Conservation (phyloP, 2,888 invertebrate genomes). For the Chirona hameri region DNA sequence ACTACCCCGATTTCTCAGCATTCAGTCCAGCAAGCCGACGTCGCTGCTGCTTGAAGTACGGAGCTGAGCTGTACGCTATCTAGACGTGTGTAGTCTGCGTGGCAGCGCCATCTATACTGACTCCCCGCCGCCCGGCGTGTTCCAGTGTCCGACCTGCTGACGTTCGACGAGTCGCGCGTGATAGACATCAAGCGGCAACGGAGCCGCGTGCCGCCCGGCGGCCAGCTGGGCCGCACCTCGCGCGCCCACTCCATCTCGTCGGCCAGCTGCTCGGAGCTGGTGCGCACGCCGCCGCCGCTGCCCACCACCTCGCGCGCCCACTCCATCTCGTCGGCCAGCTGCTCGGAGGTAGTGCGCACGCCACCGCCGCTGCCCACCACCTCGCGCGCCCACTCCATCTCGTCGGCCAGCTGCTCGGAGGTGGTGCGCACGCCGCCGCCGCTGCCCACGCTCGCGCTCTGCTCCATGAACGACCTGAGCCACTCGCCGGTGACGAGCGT, state of each 20-base stretch:
- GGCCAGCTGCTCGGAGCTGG: not conserved
- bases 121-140: not conserved
- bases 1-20: no score
- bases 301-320: not conserved
- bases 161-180: constrained; percentile 8
- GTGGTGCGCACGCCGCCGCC: not conserved
- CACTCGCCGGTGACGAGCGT: not conserved
- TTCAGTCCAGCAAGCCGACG: no score
- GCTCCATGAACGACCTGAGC: constrained; percentile 12
- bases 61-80: no score
- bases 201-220: not conserved
- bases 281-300: not conserved
- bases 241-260: constrained; percentile 8
- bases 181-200: constrained; percentile 10
- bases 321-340: not conserved
- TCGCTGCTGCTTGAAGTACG: no score
- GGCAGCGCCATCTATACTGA: not conserved
- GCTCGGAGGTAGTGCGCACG: not conserved
- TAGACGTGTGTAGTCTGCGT: no score
- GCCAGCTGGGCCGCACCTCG: not conserved
- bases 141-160: not conserved
- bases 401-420: not conserved
- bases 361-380: not conserved
- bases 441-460: not conserved
- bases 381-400: not conserved